Percentiles rank a stretch among this genome's conserved stretches.
phyloP scores from a whole-genome alignment of 30 jellyfish, hydroid and myxozoan genomes.

The Phacellophora camtschatica region DNA sequence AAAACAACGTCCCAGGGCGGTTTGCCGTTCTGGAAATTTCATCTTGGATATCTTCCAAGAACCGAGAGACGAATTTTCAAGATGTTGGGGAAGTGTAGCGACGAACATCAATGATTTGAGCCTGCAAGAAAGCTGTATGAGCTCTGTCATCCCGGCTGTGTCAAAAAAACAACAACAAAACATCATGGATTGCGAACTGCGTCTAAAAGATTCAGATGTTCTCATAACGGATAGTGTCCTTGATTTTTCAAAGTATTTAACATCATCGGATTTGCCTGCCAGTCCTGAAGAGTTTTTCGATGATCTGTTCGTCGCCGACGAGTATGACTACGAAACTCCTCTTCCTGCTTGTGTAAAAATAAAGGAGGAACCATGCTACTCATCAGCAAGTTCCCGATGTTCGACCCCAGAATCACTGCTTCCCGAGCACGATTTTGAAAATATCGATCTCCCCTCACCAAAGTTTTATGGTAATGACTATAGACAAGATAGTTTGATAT shows the following conservation, averaged over 20 bases:
- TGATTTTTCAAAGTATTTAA: constrained; percentile 91
- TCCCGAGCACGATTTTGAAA: constrained; percentile 99
- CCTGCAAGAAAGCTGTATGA: constrained; percentile 35
- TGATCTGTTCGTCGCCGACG: constrained; percentile 86
- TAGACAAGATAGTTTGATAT: constrained; percentile 78
- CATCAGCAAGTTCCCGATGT: constrained; percentile 99
- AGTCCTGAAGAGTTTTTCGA: constrained; percentile 99
- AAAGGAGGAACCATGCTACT: constrained; percentile 94
- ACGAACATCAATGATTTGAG: constrained; percentile 75
- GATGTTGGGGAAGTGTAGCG: constrained; percentile 91
- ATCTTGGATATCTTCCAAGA: constrained; percentile 70
- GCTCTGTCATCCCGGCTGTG: constrained; percentile 89
- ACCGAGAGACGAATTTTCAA: constrained; percentile 79
- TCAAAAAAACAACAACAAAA: constrained; percentile 71
- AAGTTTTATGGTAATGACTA: constrained; percentile 59
- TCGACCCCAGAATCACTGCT: constrained; percentile 99
- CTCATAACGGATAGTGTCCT: constrained; percentile 99
- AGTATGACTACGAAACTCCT: constrained; percentile 71
- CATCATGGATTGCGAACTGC: constrained; percentile 82
- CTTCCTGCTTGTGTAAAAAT: constrained; percentile 67
- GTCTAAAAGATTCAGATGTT: constrained; percentile 81
- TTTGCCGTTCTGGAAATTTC: constrained; percentile 54
- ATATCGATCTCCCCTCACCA: constrained; percentile 93
- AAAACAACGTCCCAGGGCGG: constrained; percentile 71
- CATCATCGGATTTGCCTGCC: constrained; percentile 97